Evolutionary conservation across 2,888 invertebrate species (phyloP).

Genomic region (Ceraclea dissimilis): DNA sequence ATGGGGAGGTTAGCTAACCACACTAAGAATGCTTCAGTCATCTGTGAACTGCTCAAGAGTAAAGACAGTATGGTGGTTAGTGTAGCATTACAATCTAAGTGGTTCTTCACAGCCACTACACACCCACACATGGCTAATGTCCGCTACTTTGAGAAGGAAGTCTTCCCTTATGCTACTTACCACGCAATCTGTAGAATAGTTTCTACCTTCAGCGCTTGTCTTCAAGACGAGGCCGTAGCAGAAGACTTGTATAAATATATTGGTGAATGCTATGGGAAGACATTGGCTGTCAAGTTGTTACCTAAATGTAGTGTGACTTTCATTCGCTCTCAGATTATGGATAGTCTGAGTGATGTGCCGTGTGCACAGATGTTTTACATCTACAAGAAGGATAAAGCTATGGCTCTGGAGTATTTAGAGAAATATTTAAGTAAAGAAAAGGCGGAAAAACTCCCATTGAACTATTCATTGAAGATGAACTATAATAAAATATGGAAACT

Average conservation of each 20-base stretch:
- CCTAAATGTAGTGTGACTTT: constrained; percentile 30
- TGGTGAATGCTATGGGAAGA: constrained; percentile 25
- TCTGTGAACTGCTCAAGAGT: constrained; percentile 31
- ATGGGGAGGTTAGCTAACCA: constrained; percentile 14
- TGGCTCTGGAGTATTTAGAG: constrained; percentile 30
- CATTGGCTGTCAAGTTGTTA: constrained; percentile 29
- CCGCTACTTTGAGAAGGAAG: constrained; percentile 28
- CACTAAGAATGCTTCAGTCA: constrained; percentile 21
- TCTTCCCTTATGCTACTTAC: constrained; percentile 30
- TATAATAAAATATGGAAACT: constrained; percentile 5
- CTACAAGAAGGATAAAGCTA: constrained; percentile 27
- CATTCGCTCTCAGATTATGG: constrained; percentile 5
- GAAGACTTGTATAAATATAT: constrained; percentile 29
- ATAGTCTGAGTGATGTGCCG: constrained; percentile 1
- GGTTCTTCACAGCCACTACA: constrained; percentile 30
- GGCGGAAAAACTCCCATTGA: neutral
- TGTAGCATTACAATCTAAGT: constrained; percentile 29
- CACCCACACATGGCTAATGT: constrained; percentile 27
- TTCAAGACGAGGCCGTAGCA: constrained; percentile 28
- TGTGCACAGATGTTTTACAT: constrained; percentile 5
- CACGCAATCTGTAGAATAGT: constrained; percentile 29
- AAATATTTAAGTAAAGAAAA: constrained; percentile 17
- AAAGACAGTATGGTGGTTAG: constrained; percentile 29
- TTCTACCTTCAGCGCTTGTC: constrained; percentile 26
- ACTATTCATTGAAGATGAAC: neutral